phyloP scores from a whole-genome alignment of 2,888 invertebrate genomes.

The Artemia sinica region DNA sequence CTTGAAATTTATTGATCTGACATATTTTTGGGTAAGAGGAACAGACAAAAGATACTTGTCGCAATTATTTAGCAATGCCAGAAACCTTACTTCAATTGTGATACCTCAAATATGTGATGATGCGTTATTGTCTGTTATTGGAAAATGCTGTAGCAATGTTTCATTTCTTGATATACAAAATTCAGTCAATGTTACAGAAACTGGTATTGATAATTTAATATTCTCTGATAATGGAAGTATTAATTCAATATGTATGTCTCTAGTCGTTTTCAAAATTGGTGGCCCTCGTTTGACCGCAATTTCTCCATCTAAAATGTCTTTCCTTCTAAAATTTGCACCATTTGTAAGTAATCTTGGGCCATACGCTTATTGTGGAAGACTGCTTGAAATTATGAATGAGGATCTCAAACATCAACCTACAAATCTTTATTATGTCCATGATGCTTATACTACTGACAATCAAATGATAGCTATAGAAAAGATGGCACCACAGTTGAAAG shows the following conservation, averaged over 20 bases:
- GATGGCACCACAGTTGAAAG: background rate
- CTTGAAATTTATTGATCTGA: slow-evolving; percentile 5
- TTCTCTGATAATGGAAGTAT: background rate
- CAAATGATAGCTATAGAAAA: background rate
- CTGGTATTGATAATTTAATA: slow-evolving; percentile 3
- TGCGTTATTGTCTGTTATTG: background rate
- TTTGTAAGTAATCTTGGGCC: background rate
- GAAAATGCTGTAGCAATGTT: background rate
- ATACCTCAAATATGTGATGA: slow-evolving; percentile 12
- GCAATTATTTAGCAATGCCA: background rate
- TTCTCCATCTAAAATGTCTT: background rate
- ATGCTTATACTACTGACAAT: background rate
- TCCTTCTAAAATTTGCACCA: slow-evolving; percentile 1
- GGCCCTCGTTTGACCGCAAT: background rate
- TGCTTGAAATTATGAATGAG: background rate
- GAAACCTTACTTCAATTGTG: slow-evolving; percentile 10
- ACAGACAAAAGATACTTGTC: slow-evolving; percentile 9
- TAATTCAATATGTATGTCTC: background rate
- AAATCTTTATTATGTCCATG: background rate
- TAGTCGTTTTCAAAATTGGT: slow-evolving; percentile 10
- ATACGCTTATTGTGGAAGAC: background rate
- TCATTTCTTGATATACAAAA: background rate
- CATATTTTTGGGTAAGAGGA: slow-evolving; percentile 5
- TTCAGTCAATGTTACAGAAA: background rate
- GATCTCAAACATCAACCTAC: background rate